These are phyloP conservation scores for Hedya salicella DNA, from an alignment of 2,888 invertebrate species.

Conservation along the genomic window DNA sequence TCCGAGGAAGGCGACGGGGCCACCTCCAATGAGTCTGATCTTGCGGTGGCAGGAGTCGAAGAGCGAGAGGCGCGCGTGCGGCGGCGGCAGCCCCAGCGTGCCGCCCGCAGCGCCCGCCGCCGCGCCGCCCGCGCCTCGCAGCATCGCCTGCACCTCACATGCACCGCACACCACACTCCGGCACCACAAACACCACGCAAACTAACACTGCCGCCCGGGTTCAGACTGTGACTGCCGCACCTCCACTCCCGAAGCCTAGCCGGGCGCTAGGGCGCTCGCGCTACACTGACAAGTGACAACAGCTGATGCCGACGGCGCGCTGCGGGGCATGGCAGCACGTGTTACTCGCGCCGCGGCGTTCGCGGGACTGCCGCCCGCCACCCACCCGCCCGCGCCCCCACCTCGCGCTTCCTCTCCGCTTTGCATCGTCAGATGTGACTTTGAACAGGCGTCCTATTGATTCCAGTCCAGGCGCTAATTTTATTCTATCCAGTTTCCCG, in stretches of 20 bases:
- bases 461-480: conserved; percentile 48
- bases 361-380: conserved; percentile 69
- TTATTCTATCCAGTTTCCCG: conserved; percentile 27
- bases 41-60: conserved; percentile 90
- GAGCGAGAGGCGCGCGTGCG: conserved; percentile 86
- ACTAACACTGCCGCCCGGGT: not conserved
- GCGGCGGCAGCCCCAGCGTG: conserved; percentile 73
- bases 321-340: conserved; percentile 84
- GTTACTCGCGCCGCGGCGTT: conserved; percentile 59
- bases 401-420: conserved; percentile 58
- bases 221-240: not conserved
- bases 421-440: conserved; percentile 51
- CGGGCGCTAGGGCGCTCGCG: conserved; percentile 63
- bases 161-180: conserved; percentile 35
- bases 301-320: conserved; percentile 78
- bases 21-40: conserved; percentile 88
- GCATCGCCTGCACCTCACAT: conserved; percentile 54
- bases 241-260: conserved; percentile 50
- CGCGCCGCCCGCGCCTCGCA: conserved; percentile 52
- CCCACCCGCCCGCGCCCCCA: conserved; percentile 53
- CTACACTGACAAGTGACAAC: conserved; percentile 50
- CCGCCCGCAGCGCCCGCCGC: conserved; percentile 79
- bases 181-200: not conserved
- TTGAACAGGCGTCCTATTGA: conserved; percentile 60
- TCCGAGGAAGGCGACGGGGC: conserved; percentile 87